Conservation (phyloP, 1,140 invertebrate species). For the Rhynchophorus ferrugineus region DNA sequence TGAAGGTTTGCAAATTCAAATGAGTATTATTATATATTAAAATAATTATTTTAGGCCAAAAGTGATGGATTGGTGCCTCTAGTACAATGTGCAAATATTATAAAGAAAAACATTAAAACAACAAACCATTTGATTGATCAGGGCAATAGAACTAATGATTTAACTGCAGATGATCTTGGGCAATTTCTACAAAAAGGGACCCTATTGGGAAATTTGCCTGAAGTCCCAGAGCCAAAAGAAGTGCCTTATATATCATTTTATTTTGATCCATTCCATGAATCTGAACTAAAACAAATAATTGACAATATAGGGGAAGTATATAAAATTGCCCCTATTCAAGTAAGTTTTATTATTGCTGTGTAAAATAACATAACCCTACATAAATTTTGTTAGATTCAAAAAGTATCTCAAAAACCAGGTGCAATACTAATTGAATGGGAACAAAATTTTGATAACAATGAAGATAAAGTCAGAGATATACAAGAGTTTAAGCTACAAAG, state of each 20-base stretch:
- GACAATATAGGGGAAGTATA: constrained; percentile 28
- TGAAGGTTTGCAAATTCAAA: constrained; percentile 19
- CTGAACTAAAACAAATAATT: constrained; percentile 24
- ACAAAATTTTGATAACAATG: constrained; percentile 19
- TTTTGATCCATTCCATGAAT: constrained; percentile 21
- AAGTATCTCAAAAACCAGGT: constrained; percentile 28
- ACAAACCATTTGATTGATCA: constrained; percentile 24
- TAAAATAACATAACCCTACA: not conserved
- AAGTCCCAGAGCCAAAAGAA: constrained; percentile 30
- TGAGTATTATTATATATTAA: not conserved
- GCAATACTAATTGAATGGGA: constrained; percentile 33
- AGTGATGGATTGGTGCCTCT: constrained; percentile 26
- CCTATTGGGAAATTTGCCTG: constrained; percentile 29
- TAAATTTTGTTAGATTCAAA: constrained; percentile 1
- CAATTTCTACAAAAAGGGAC: constrained; percentile 25
- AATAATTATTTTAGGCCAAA: constrained; percentile 21
- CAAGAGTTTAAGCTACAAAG: constrained; percentile 34
- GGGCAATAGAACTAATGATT: constrained; percentile 15
- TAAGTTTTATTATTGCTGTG: constrained; percentile 5
- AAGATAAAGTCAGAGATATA: constrained; percentile 30
- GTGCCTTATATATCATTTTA: constrained; percentile 34
- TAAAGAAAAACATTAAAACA: constrained; percentile 27
- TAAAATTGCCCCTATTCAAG: constrained; percentile 30
- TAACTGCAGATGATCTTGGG: constrained; percentile 8
- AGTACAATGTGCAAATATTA: constrained; percentile 21